These are phyloP conservation scores for Murina feae DNA, from an alignment of 2,113 vertebrate genomes.

Conservation along the genomic window DNA sequence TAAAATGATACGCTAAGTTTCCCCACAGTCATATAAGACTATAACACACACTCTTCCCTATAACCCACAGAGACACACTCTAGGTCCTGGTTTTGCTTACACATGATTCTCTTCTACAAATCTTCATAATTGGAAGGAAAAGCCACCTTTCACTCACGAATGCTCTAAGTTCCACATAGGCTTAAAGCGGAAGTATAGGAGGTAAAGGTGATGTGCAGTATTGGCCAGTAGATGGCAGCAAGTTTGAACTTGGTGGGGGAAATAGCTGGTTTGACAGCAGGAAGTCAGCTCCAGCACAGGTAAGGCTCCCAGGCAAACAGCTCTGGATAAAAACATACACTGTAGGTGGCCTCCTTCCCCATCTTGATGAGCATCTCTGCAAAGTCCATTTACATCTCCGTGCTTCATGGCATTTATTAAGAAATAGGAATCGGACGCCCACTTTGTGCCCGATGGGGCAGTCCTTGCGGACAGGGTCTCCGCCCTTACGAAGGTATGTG, in stretches of 20 bases:
- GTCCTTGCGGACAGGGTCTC: not conserved
- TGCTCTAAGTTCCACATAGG: not conserved
- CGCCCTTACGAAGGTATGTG: not conserved
- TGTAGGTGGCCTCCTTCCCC: not conserved
- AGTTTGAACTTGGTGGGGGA: not conserved
- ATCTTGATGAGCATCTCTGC: not conserved
- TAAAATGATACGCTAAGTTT: not conserved
- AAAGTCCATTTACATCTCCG: not conserved
- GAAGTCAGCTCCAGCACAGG: not conserved
- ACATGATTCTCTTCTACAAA: not conserved
- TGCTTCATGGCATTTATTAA: not conserved
- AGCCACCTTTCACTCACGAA: not conserved
- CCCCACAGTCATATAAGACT: not conserved
- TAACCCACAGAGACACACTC: not conserved
- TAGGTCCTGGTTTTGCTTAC: not conserved
- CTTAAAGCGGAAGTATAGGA: not conserved
- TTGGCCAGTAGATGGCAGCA: constrained; percentile 69
- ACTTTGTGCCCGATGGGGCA: not conserved
- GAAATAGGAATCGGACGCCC: not conserved
- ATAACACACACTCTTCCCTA: not conserved
- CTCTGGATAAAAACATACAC: not conserved
- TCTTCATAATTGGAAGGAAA: not conserved
- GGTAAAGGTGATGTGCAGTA: not conserved
- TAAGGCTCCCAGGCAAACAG: not conserved
- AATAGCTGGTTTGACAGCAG: not conserved